Evolutionary conservation across 2,113 vertebrate genomes (phyloP).

Genomic region (Anas platyrhynchos): DNA sequence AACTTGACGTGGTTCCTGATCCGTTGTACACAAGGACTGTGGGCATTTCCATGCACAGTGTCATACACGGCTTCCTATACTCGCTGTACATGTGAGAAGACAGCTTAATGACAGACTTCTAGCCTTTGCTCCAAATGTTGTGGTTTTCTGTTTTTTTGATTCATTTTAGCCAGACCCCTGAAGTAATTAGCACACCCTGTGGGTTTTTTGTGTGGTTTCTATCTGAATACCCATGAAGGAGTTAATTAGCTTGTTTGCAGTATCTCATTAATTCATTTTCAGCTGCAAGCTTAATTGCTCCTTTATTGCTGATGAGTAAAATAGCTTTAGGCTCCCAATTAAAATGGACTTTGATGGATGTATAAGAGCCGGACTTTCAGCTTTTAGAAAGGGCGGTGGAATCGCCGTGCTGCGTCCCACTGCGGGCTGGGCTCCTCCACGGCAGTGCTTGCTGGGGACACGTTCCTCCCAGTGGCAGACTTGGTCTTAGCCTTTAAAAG

Average conservation of each 20-base stretch:
- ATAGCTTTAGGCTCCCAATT: slow-evolving; percentile 58
- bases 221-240: slow-evolving; percentile 60
- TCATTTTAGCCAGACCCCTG: slow-evolving; percentile 46
- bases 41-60: neutral
- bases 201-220: slow-evolving; percentile 59
- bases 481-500: neutral
- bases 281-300: slow-evolving; percentile 53
- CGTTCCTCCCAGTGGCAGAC: neutral
- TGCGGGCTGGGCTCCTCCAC: neutral
- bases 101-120: slow-evolving; percentile 2
- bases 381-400: slow-evolving; percentile 4
- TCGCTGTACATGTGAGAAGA: neutral
- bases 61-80: neutral
- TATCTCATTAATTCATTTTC: slow-evolving; percentile 68
- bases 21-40: neutral
- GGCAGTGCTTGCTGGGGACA: neutral
- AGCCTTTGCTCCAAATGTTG: slow-evolving; percentile 48
- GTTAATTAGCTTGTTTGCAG: slow-evolving; percentile 65
- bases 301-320: slow-evolving; percentile 68
- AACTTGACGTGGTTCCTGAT: neutral
- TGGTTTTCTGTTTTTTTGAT: slow-evolving; percentile 38
- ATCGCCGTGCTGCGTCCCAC: neutral
- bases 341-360: slow-evolving; percentile 64
- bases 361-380: slow-evolving; percentile 35
- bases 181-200: slow-evolving; percentile 24